Conservation (phyloP, 2,888 invertebrate genomes). For the Carcina quercana region DNA sequence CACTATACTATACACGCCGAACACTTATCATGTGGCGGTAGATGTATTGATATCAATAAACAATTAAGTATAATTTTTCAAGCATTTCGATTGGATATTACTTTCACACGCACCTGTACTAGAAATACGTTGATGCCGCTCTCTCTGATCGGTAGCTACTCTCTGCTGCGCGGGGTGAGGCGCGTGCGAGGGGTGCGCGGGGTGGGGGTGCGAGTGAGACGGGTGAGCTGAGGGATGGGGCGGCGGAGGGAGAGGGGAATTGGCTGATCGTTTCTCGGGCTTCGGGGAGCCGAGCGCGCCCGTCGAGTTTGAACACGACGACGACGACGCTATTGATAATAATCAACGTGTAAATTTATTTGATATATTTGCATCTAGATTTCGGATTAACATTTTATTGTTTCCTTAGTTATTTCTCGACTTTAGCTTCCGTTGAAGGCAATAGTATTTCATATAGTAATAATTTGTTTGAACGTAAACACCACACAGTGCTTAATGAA, state of each 20-base stretch:
- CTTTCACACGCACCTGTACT: constrained; percentile 62
- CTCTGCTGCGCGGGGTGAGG: constrained; percentile 31
- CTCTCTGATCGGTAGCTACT: constrained; percentile 21
- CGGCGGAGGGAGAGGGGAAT: constrained; percentile 90
- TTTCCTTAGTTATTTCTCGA: too few species aligned
- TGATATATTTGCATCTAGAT: too few species aligned
- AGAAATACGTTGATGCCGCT: constrained; percentile 58
- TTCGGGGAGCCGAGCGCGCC: constrained; percentile 89
- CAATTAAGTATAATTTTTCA: too few species aligned
- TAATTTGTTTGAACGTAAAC: too few species aligned
- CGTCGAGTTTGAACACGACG: constrained; percentile 82
- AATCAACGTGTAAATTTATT: constrained; percentile 5
- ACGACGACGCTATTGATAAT: constrained; percentile 82
- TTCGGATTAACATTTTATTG: too few species aligned
- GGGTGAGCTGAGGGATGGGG: constrained; percentile 45
- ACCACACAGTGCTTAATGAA: too few species aligned
- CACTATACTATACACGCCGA: too few species aligned
- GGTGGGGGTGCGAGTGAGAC: constrained; percentile 11
- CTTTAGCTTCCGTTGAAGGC: too few species aligned
- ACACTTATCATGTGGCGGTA: too few species aligned
- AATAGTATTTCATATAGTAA: too few species aligned
- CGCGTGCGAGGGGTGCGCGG: constrained; percentile 11
- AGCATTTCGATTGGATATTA: too few species aligned
- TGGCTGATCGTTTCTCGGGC: constrained; percentile 92
- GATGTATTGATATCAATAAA: too few species aligned